Evolutionary conservation across 2,888 invertebrate species (phyloP).

Genomic region (Rosalia funebris): DNA sequence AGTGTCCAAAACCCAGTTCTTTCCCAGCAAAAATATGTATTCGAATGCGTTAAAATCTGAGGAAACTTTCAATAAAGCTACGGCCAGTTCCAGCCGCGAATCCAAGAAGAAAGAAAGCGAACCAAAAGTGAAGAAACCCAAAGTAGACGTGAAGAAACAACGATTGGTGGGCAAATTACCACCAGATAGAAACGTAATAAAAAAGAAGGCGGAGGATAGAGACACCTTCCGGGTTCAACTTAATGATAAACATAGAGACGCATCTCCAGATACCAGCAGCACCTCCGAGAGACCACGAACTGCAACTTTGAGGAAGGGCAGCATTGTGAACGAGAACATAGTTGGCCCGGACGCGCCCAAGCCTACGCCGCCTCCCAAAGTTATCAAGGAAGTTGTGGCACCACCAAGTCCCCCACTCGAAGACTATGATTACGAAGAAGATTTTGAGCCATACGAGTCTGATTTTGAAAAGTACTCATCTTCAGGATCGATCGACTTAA

Average conservation of each 20-base stretch:
- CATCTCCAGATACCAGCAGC: conserved; percentile 47
- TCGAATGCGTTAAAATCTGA: conserved; percentile 52
- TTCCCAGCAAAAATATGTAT: conserved; percentile 59
- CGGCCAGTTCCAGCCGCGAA: conserved; percentile 17
- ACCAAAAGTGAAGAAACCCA: not conserved
- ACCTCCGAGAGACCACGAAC: conserved; percentile 59
- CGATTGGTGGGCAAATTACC: not conserved
- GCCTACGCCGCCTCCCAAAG: not conserved
- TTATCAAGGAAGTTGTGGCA: conserved; percentile 15
- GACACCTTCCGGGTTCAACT: not conserved
- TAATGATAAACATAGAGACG: conserved; percentile 28
- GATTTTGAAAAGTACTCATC: conserved; percentile 66
- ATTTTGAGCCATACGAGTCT: conserved; percentile 70
- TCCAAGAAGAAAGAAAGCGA: conserved; percentile 8
- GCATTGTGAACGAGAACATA: conserved; percentile 58
- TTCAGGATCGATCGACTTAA: conserved; percentile 43
- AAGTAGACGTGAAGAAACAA: conserved; percentile 1
- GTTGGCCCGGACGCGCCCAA: conserved; percentile 56
- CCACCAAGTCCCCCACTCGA: conserved; percentile 28
- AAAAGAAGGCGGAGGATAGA: not conserved
- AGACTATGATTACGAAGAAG: conserved; percentile 65
- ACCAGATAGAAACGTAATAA: not conserved
- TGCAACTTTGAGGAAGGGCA: conserved; percentile 59
- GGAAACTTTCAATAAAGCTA: conserved; percentile 18
- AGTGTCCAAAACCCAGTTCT: conserved; percentile 58